These are phyloP conservation scores for Neolamprologus longior DNA, from an alignment of 2,113 vertebrate species.

Conservation along the genomic window DNA sequence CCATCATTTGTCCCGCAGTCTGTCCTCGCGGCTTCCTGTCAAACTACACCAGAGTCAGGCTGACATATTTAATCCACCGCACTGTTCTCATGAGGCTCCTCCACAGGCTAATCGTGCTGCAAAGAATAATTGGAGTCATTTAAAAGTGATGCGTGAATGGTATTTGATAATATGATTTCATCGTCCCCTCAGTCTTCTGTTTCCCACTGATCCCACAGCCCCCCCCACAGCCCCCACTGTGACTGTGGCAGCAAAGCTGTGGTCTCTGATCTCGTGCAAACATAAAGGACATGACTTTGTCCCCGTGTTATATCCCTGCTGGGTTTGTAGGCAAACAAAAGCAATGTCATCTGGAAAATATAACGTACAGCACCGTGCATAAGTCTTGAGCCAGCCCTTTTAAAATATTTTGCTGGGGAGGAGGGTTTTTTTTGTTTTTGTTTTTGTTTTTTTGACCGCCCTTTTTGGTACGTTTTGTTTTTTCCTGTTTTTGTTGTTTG, in stretches of 20 bases:
- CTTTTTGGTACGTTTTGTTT: too few relatives aligned
- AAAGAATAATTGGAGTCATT: constrained; percentile 63
- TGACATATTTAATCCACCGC: constrained; percentile 48
- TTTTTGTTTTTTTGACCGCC: too few relatives aligned
- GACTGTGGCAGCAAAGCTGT: constrained; percentile 5
- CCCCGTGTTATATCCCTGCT: not conserved
- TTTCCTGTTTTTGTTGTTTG: too few relatives aligned
- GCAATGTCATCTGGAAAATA: not conserved
- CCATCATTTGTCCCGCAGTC: not conserved
- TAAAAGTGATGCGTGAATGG: constrained; percentile 45
- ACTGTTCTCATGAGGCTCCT: constrained; percentile 19
- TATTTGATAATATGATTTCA: constrained; percentile 36
- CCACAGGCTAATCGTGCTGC: constrained; percentile 41
- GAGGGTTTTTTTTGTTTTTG: too few relatives aligned
- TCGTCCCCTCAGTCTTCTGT: constrained; percentile 1
- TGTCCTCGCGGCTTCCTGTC: constrained; percentile 1
- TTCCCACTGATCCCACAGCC: constrained; percentile 3
- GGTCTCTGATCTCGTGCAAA: not conserved
- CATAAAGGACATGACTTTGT: not conserved
- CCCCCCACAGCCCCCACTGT: not conserved
- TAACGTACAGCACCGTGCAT: not conserved
- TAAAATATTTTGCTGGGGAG: not conserved
- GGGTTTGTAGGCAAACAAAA: not conserved
- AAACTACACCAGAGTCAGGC: constrained; percentile 28
- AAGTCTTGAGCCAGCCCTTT: not conserved